phyloP scores from a whole-genome alignment of 2,797 vertebrate species.

The Florisuga fusca region DNA sequence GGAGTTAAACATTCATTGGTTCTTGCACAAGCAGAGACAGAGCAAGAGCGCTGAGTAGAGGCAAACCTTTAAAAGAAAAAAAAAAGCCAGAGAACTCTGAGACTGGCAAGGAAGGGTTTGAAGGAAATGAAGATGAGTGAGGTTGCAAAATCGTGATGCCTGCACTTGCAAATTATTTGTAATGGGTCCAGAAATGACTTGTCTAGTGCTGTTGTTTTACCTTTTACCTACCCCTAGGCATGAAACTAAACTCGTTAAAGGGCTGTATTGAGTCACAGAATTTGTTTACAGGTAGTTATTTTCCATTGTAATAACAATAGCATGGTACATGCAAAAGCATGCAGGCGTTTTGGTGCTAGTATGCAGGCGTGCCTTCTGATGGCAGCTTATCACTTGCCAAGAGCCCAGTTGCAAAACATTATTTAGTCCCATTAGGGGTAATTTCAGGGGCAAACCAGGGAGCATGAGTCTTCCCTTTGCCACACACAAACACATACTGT shows the following conservation, averaged over 20 bases:
- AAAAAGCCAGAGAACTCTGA: not conserved
- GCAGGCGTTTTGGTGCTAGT: not conserved
- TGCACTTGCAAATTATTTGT: slow-evolving; percentile 23
- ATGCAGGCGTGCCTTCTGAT: not conserved
- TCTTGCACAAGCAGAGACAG: not conserved
- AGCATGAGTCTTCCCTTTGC: not conserved
- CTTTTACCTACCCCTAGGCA: slow-evolving; percentile 53
- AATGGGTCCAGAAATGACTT: slow-evolving; percentile 43
- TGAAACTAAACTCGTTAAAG: slow-evolving; percentile 12
- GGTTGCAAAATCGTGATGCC: slow-evolving; percentile 36
- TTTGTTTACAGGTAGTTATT: slow-evolving; percentile 48
- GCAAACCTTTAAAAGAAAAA: not conserved
- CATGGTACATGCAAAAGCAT: slow-evolving; percentile 30
- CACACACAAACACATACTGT: not conserved
- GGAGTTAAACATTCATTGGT: not conserved
- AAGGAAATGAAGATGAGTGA: slow-evolving; percentile 25
- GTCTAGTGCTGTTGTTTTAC: slow-evolving; percentile 27
- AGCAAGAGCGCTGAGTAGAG: not conserved
- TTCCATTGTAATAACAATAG: slow-evolving; percentile 17
- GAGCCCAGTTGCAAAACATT: not conserved
- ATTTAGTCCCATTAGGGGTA: not conserved
- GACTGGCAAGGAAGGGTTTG: not conserved
- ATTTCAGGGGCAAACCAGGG: not conserved
- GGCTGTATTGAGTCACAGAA: not conserved
- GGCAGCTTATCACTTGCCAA: not conserved